Base-by-base conservation (phyloP, 2,888 invertebrate species). In the Xanthia togata region DNA sequence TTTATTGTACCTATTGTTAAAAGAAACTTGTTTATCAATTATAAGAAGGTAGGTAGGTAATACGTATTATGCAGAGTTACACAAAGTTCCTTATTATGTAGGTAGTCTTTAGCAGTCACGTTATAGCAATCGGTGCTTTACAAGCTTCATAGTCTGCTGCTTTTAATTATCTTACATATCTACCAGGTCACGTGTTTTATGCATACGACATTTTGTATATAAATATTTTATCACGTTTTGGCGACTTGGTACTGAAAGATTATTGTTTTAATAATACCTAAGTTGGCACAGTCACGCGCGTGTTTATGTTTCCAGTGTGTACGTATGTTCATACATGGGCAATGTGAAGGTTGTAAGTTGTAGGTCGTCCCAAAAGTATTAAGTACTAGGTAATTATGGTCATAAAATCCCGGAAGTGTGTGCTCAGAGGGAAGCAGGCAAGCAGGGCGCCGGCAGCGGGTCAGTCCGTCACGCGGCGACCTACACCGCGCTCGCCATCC, bases 1-100 rank as follows among this genome's bases (percentile, higher is more conserved):
- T 94, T 93, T 94, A 94, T n/a, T 94, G 90, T 94, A 94, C 88
- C 91, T 92, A 93, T 94, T 94, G 92, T 93, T 93, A 93, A 93
- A 94, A 94, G 92, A 93, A 94, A 95, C 93, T 94, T 95, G 95
- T 96, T 96, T 95, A 95, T 95, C 95, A 95, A 94, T 94, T 95
- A 91, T 90, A 90, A 89, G 90, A 89, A 87, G 82, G 86, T 89
- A 88, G 82, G 86, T 89, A 88, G 81, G 89, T 89, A 89, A 90
- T 91, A 90, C 87, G 90, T 89, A 89, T 91, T 92, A 91, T 90
- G 91, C 87, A 79, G 83, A 88, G 86, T 90, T 90, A 91, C 87
- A 85, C 80, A 86, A 87, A 88, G 86, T 86, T 83, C 76, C 83
- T 83, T 83, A 80, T 87, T 87, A 87, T 79, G 79, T 84, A 77